Base-by-base conservation (phyloP, 2,888 invertebrate species). In the Shargacucullia verbasci region DNA sequence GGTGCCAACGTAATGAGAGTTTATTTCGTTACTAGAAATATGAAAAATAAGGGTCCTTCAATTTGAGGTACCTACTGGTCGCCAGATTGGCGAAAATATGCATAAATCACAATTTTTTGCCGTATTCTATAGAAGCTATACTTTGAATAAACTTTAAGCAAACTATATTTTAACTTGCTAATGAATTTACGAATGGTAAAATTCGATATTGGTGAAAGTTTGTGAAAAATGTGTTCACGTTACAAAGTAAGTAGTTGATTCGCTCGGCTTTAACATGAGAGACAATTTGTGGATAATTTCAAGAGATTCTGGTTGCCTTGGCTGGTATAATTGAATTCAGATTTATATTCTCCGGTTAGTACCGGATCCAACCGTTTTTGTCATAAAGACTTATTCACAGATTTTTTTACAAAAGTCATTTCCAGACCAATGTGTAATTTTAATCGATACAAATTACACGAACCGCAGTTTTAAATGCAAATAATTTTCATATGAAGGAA, bases 51-150 rank as follows among this genome's bases (percentile, higher is more conserved):
- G 40, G 34, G 14, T 8, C 45, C 29, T 33, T 6, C 59, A 68
- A 13, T 62, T 60, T 49, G 35, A 41, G n/a, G 33, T 11, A 44
- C n/a, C n/a, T n/a, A n/a, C 48, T 68, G 44, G 33, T 5, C 33
- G 61, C 15, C 33, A 60, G 40, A 53, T 53, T 41, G 8, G 31
- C 46, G 37, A 52, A 54, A 55, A 61, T 75, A 67, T 75, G 52
- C 75, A 73, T 73, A 53, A 27, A 59, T 63, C 55, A 54, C 45
- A 37, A 73, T 54, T 73, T 75, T 73, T 67, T 59, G 57, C 53
- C 37, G 38, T 41, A 41, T 46, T 53, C 46, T 52, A 63, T 63
- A 63, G 63, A 69, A 63, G 62, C 46, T 41, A 43, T 61, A 7
- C 20, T 29, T n/a, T 13, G 53, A 69, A 47, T 38, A 53, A 63